Evolutionary conservation across 1,140 invertebrate genomes (phyloP), one percentile per base, ranked within the genome.

Genomic region (Vanessa tameamea): DNA sequence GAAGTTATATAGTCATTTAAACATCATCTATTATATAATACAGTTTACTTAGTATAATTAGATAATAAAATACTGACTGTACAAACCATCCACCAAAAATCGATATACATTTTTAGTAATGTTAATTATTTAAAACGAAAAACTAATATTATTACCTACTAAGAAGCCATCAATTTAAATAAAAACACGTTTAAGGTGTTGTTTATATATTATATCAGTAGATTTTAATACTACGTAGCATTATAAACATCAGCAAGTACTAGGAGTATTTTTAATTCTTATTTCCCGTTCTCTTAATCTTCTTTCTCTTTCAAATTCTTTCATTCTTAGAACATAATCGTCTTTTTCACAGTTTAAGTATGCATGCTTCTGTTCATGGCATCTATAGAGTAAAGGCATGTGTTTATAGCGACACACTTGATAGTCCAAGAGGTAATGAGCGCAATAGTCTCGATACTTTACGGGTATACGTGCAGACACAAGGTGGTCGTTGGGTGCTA

Each of bases 271-370:
- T 16, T 71, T 75, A 8, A 71, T 26, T 55, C 73, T 66, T 61
- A 75, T 66, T 61, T 75, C 73, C 43, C 73, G 48, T 23, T 75
- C 88, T 68, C 95, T 88, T 13, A 99, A 93, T 76, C 98, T 95
- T 63, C 95, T 94, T 91, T 99, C 98, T 64, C 98, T 95, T 94
- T 99, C 98, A 87, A 96, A 98, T 93, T 99, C 98, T 85, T 98
- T 98, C 95, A 97, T 96, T 82, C 97, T 94, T 16, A 98, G 78
- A 14, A 97, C 87, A 81, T 96, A 95, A 93, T 98, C 97, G 79
- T 98, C 95, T 82, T 95, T 95, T 94, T 96, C 89, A 86, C 98
- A 98, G 61, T 94, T 91, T 20, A 95, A 88, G 86, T 95, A 97
- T 15, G 89, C 94, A 86, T 98, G 97, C 88, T 94, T 95, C 80